Base-by-base conservation (phyloP, 2,113 vertebrate species). In the Megaceryle maxima region DNA sequence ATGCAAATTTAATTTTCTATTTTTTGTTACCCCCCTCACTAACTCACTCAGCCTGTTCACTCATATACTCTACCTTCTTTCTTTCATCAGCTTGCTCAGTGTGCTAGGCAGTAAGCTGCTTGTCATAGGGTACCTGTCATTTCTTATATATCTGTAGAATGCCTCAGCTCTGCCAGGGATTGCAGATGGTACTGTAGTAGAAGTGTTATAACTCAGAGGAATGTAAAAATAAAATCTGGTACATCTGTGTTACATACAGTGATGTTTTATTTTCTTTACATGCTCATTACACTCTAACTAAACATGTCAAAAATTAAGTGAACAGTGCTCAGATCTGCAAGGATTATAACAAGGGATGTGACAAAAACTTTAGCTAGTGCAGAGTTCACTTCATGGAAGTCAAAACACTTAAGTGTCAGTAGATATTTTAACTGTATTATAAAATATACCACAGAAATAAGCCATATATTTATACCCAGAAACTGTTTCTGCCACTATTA, bases 51-150 rank as follows among this genome's bases (percentile, higher is more conserved):
- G 76, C 60, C 87, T 95, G 76, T 46, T 94, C 2, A 0, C 88
- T 94, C 73, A 75, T 88, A 83, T 55, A 94, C 83, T 91, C 35
- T 82, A 97, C 77, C 91, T 95, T 92, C 92, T 86, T 95, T 92
- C 86, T 88, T 93, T 96, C 95, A 96, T 92, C 95, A 93, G 77
- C 57, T 96, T 86, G 51, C 76, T 92, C 51, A 93, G 50, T 48
- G 72, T 88, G 92, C 75, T 83, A 95, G 60, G 90, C 93, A 92
- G 63, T 90, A 88, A 96, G 79, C 94, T 93, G 85, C 95, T 96
- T 93, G 88, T 97, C 92, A 92, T 94, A 92, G 96, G 96, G 94
- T 96, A 97, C 92, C 94, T 95, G 95, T 97, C 94, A 96, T 90
- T 95, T 83, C 90, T 93, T 96, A 89, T 92, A 59, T 94, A 93